These are phyloP conservation scores for Coreoperca whiteheadi DNA, from an alignment of 2,113 vertebrate genomes.

Conservation along the genomic window DNA sequence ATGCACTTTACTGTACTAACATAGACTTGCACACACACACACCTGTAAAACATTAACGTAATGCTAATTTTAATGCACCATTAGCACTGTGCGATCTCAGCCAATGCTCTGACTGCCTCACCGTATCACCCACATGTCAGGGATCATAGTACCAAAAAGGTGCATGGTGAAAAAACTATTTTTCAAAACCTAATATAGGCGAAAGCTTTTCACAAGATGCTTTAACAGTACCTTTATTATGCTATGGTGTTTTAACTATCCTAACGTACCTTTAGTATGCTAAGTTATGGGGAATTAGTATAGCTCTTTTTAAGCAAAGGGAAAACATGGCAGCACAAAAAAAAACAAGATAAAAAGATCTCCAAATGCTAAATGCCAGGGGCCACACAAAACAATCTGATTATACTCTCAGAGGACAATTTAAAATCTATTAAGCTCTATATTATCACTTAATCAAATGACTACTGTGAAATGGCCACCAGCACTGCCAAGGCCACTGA, in stretches of 20 bases:
- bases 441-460: constrained; percentile 35
- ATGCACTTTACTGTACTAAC: background rate
- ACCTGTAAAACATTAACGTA: constrained; percentile 27
- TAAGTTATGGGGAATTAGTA: background rate
- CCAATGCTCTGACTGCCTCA: background rate
- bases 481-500: constrained; percentile 17
- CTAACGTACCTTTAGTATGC: background rate
- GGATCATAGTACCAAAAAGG: background rate
- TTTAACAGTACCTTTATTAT: background rate
- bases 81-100: constrained; percentile 4
- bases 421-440: constrained; percentile 31
- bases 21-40: background rate
- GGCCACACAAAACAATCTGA: background rate
- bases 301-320: background rate
- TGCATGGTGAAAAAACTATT: background rate
- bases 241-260: background rate
- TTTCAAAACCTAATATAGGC: background rate
- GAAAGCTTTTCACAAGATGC: background rate
- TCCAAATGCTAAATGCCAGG: background rate
- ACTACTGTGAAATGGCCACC: constrained; percentile 22
- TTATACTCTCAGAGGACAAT: constrained; percentile 25
- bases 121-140: background rate
- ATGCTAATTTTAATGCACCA: constrained; percentile 3
- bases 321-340: background rate
- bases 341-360: background rate